These are phyloP conservation scores for Mastigias papua DNA, from an alignment of 30 jellyfish, hydroid and myxozoan genomes.

Conservation along the genomic window DNA sequence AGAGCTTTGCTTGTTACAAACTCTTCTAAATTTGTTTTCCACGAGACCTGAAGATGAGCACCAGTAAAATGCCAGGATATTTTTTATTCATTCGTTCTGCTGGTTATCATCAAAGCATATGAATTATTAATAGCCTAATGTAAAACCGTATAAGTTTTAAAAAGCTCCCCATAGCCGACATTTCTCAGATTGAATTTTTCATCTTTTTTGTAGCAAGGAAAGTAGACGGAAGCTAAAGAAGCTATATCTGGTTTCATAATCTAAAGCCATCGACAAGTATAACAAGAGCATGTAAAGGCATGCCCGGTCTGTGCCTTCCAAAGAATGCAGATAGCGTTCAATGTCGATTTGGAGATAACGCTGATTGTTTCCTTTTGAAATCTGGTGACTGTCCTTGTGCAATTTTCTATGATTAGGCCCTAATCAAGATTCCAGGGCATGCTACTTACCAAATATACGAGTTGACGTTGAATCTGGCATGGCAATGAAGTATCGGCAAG, in stretches of 20 bases:
- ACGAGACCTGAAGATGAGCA: constrained; percentile 3
- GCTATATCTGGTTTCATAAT: background rate
- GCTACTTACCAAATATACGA: background rate
- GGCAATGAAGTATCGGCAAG: constrained; percentile 47
- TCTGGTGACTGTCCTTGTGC: background rate
- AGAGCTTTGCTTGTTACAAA: background rate
- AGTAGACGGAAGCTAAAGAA: constrained; percentile 8
- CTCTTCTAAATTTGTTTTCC: background rate
- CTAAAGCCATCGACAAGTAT: background rate
- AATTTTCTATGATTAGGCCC: background rate
- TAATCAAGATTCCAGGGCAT: constrained; percentile 4
- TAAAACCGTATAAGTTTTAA: background rate
- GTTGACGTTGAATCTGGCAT: background rate
- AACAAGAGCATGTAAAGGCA: background rate
- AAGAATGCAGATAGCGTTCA: background rate
- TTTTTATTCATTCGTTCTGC: background rate
- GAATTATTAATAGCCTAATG: background rate
- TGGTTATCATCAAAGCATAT: background rate
- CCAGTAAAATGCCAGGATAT: background rate
- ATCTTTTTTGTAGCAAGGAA: background rate
- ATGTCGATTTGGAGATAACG: background rate
- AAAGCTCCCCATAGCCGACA: background rate
- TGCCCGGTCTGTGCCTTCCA: background rate
- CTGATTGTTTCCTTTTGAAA: constrained; percentile 9
- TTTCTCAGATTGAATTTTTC: background rate